Conservation (phyloP, 2,888 invertebrate species). For the Lasioglossum zephyrum region DNA sequence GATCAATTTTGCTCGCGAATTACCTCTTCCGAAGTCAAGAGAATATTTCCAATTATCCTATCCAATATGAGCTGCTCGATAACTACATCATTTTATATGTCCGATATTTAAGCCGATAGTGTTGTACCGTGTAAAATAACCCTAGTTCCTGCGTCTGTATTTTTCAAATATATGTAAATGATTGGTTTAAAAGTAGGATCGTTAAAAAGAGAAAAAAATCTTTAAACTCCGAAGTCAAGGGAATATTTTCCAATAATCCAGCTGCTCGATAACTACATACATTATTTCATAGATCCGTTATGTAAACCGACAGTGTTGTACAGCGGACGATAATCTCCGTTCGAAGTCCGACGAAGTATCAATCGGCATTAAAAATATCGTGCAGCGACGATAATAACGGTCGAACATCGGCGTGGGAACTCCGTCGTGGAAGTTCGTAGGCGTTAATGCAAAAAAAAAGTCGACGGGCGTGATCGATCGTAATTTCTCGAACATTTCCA, state of each 20-base stretch:
- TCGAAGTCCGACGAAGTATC: neutral
- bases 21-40: neutral
- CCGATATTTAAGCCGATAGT: neutral
- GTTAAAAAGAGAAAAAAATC: too few relatives aligned
- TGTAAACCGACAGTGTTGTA: neutral
- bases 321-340: neutral
- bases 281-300: neutral
- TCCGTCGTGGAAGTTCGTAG: neutral
- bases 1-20: neutral
- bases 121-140: neutral
- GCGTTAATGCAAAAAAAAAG: neutral
- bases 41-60: neutral
- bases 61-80: neutral
- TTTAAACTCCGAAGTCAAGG: too few relatives aligned
- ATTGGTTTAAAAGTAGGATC: too few relatives aligned
- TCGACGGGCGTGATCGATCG: neutral
- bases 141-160: too few relatives aligned
- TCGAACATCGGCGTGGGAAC: neutral
- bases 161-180: too few relatives aligned
- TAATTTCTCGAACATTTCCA: constrained; percentile 18
- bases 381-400: neutral
- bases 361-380: neutral
- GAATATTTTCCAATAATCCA: neutral
- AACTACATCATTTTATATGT: neutral
- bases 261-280: neutral